Evolutionary conservation across 2,797 vertebrate species (phyloP), one percentile per base, ranked within the genome.

Genomic region (Staurois parvus): DNA sequence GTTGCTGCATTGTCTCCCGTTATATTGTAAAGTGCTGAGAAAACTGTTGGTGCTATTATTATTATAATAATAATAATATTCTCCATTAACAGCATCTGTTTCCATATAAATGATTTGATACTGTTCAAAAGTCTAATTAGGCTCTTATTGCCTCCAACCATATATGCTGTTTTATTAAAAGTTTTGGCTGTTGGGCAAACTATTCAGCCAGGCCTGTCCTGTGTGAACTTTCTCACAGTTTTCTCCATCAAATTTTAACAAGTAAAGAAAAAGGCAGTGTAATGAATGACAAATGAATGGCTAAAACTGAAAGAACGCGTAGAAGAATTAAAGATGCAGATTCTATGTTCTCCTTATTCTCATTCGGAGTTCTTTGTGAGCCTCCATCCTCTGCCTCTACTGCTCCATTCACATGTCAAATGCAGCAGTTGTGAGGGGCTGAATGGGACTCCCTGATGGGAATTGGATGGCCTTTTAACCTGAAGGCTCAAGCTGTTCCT

Each of bases 391-490:
- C 34, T 81, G 82, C 77, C 66, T 84, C 73, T 69, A 21, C 29
- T 87, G 89, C 91, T 76, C 78, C 93, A 94, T 93, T 94, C 93
- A 95, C 91, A 94, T 94, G 94, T 94, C 94, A 94, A 94, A 95
- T 92, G 91, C 94, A 89, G 91, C 92, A 90, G 89, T 93, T 93
- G 87, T 93, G 93, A 94, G 92, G 89, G 91, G 94, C 91, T 94
- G 93, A 96, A 95, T 95, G 93, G 91, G 92, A 91, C 94, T 94
- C 93, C 94, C 93, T 32, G 93, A 94, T 97, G 97, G 96, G 96
- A 98, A 97, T 92, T 81, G 91, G 76, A 91, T 96, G 96, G 96
- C 96, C 96, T 96, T 92, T 93, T 95, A 94, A 97, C 96, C 94
- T 91, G 91, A 91, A 84, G 92, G 89, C 91, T 91, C 90, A 77